phyloP scores from a whole-genome alignment of 2,888 invertebrate species.

The Carpatolechia fugitivella region DNA sequence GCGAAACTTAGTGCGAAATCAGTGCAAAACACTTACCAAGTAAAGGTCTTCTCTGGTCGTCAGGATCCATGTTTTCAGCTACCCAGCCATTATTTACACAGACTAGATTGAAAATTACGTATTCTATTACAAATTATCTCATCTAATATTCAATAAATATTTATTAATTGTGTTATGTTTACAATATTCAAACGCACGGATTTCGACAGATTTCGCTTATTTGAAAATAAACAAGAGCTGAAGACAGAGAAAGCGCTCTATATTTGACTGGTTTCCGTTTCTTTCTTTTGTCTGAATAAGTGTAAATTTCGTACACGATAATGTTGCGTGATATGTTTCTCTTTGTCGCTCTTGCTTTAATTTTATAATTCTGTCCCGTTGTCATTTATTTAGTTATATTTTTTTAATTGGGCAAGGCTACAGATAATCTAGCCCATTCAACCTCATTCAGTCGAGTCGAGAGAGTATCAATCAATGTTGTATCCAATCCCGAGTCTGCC shows the following conservation, averaged over 20 bases:
- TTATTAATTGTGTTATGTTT: not conserved
- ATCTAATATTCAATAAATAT: not conserved
- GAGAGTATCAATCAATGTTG: too few relatives aligned
- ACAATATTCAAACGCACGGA: slow-evolving; percentile 4
- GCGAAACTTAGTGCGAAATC: not conserved
- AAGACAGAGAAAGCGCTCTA: not conserved
- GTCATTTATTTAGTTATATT: too few relatives aligned
- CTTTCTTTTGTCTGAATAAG: not conserved
- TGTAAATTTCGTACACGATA: not conserved
- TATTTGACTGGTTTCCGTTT: not conserved
- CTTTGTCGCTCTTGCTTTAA: not conserved
- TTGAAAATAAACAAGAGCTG: not conserved
- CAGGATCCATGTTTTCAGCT: slow-evolving; percentile 37
- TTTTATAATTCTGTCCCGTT: not conserved
- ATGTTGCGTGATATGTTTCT: not conserved
- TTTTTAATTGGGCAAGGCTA: too few relatives aligned
- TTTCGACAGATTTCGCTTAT: not conserved
- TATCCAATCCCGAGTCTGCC: too few relatives aligned
- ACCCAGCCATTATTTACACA: slow-evolving; percentile 6
- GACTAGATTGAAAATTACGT: not conserved
- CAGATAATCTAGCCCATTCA: too few relatives aligned
- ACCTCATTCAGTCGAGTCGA: too few relatives aligned
- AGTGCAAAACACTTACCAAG: slow-evolving; percentile 32
- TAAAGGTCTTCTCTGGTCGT: slow-evolving; percentile 46
- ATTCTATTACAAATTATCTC: not conserved